Evolutionary conservation across 1,140 invertebrate species (phyloP).

Genomic region (Aphaenogaster rudis): DNA sequence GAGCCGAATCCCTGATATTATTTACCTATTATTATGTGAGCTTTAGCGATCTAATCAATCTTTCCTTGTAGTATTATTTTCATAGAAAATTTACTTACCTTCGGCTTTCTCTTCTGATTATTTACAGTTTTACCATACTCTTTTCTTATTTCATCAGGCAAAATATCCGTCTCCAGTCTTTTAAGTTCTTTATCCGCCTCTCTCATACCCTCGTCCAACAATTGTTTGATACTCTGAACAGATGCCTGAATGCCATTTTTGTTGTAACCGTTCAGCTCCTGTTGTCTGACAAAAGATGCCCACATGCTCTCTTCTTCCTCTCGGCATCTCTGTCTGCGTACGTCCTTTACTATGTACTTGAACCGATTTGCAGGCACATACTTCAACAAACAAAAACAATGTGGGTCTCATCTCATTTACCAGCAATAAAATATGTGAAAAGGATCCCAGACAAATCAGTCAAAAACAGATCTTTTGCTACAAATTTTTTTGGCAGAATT

Average conservation of each 20-base stretch:
- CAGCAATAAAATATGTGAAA: not conserved
- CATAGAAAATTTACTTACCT: slow-evolving; percentile 44
- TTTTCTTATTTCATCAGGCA: slow-evolving; percentile 68
- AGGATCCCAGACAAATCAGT: not conserved
- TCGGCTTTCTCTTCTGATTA: slow-evolving; percentile 14
- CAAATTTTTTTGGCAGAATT: not conserved
- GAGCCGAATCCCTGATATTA: slow-evolving; percentile 29
- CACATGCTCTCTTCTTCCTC: slow-evolving; percentile 81
- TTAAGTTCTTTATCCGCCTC: slow-evolving; percentile 78
- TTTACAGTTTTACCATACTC: slow-evolving; percentile 37
- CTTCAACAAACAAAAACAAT: slow-evolving; percentile 71
- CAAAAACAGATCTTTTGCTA: not conserved
- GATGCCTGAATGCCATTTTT: slow-evolving; percentile 31
- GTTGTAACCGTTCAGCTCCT: slow-evolving; percentile 66
- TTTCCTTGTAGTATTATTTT: not conserved
- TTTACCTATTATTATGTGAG: slow-evolving; percentile 53
- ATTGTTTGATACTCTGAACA: slow-evolving; percentile 58
- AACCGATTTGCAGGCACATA: slow-evolving; percentile 83
- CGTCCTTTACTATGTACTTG: slow-evolving; percentile 82
- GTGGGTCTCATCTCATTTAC: not conserved
- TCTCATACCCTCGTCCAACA: slow-evolving; percentile 72
- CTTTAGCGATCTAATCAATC: slow-evolving; percentile 31
- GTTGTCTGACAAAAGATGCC: slow-evolving; percentile 79
- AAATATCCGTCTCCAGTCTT: slow-evolving; percentile 75
- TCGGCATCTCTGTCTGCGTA: slow-evolving; percentile 78